Percentiles rank a stretch among this genome's conserved stretches.
phyloP scores from a whole-genome alignment of 2,888 invertebrate genomes.

The Ommatoiulus sabulosus region DNA sequence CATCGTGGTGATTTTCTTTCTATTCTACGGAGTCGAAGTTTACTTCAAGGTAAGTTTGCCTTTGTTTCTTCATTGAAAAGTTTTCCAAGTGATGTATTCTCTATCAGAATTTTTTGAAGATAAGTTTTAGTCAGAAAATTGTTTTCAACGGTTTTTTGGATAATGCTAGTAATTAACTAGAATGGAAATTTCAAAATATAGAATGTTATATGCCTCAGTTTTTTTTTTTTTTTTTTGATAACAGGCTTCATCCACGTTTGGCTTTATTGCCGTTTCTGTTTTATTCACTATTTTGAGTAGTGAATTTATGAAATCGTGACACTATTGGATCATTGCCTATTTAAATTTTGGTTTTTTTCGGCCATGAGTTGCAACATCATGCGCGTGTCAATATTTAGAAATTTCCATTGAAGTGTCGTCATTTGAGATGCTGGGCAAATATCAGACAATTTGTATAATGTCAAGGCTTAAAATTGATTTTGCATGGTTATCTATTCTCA shows the following conservation, averaged over 20 bases:
- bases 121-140: too few species aligned
- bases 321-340: not conserved
- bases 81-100: not conserved
- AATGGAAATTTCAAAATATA: too few species aligned
- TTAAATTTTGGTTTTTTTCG: not conserved
- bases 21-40: conserved; percentile 94
- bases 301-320: not conserved
- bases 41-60: conserved; percentile 81
- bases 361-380: not conserved
- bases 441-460: not conserved
- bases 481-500: not conserved
- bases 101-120: too few species aligned
- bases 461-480: conserved; percentile 1
- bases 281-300: not conserved
- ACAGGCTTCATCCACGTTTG: too few species aligned
- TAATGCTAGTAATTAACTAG: too few species aligned
- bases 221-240: too few species aligned
- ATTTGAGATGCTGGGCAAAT: not conserved
- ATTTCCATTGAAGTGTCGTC: not conserved
- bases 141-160: too few species aligned
- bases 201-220: too few species aligned
- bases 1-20: conserved; percentile 90
- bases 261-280: too few species aligned
- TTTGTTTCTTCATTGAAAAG: not conserved
- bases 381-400: not conserved